Conservation (phyloP, 2,113 vertebrate species). For the Peromyscus maniculatus region DNA sequence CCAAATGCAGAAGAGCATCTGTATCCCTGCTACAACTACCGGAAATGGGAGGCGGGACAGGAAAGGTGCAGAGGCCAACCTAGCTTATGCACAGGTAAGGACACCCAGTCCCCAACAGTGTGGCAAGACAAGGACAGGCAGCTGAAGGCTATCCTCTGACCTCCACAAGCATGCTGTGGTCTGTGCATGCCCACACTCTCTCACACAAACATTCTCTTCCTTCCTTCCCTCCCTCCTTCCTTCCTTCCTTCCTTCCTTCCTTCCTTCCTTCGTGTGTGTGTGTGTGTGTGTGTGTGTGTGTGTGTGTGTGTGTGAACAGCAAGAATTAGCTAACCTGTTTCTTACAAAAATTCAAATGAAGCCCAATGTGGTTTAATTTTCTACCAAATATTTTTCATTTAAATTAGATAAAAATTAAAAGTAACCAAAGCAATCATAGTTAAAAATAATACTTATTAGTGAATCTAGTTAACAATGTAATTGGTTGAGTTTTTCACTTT, state of each 20-base stretch:
- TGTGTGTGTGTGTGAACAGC: not conserved
- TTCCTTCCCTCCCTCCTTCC: not conserved
- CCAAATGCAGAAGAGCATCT: not conserved
- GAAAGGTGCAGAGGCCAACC: not conserved
- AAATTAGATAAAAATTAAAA: constrained; percentile 22
- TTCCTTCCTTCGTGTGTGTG: not conserved
- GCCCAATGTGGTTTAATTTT: constrained; percentile 28
- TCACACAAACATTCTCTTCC: not conserved
- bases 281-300: not conserved
- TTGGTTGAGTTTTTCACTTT: not conserved
- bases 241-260: no score
- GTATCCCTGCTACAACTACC: not conserved
- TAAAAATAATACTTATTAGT: constrained; percentile 8
- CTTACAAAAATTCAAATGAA: constrained; percentile 20
- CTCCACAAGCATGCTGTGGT: not conserved
- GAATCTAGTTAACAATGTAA: constrained; percentile 35
- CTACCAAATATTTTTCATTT: not conserved
- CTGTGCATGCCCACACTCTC: not conserved
- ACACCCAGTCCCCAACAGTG: not conserved
- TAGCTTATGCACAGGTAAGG: not conserved
- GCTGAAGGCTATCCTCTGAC: not conserved
- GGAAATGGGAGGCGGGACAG: not conserved
- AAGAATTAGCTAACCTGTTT: not conserved
- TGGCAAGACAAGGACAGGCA: no score
- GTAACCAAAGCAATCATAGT: not conserved